Percentiles rank a stretch among this genome's conserved stretches.
Evolutionary conservation across 2,113 vertebrate species (phyloP).

Genomic region (Haliaeetus leucogaster): DNA sequence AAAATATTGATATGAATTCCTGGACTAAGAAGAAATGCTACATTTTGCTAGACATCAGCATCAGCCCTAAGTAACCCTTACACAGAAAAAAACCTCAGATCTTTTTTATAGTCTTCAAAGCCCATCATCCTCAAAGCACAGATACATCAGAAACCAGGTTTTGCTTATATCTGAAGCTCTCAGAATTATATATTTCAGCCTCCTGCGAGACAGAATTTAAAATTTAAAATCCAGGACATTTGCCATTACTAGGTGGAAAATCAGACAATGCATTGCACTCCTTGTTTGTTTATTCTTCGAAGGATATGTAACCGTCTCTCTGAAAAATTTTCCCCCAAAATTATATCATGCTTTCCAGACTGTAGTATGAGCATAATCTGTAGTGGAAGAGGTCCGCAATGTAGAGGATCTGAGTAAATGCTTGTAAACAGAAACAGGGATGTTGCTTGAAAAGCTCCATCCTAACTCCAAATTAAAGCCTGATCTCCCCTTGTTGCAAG

Average conservation of each 20-base stretch:
- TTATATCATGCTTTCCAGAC: neutral
- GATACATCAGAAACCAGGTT: neutral
- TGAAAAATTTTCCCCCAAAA: neutral
- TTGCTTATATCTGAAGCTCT: neutral
- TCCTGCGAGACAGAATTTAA: neutral
- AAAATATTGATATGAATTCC: neutral
- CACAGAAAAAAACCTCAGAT: neutral
- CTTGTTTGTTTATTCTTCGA: neutral
- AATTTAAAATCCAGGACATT: neutral
- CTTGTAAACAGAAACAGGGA: neutral
- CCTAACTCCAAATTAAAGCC: neutral
- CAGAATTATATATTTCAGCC: neutral
- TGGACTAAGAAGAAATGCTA: neutral
- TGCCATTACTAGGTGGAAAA: neutral
- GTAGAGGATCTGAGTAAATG: neutral
- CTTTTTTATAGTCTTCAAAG: neutral
- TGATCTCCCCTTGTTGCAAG: neutral
- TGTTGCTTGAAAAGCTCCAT: neutral
- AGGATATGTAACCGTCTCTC: neutral
- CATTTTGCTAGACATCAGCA: neutral
- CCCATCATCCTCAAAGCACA: neutral
- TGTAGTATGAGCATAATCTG: neutral
- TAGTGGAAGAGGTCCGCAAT: neutral
- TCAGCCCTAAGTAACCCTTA: neutral
- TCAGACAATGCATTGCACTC: fast-evolving